Percentiles rank a stretch among this genome's conserved stretches.
These are phyloP conservation scores for Ivindomyrus marchei DNA, from an alignment of 2,113 vertebrate genomes.

Conservation along the genomic window DNA sequence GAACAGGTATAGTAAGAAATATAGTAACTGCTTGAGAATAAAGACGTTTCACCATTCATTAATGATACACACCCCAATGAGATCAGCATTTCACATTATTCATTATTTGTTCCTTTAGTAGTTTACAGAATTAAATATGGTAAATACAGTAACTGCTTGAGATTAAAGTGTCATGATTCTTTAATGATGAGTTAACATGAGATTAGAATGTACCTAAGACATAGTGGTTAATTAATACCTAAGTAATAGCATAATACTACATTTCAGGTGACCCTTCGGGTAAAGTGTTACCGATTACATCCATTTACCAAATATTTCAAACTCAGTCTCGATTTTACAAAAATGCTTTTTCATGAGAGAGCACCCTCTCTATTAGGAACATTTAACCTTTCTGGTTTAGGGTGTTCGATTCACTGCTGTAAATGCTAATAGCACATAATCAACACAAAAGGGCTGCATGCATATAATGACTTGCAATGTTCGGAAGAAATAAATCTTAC, in stretches of 20 bases:
- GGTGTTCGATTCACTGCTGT: neutral
- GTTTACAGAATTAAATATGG: no score
- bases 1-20: no score
- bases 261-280: neutral
- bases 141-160: no score
- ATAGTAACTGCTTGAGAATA: no score
- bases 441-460: neutral
- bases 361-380: neutral
- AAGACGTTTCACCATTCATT: no score
- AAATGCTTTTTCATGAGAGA: neutral
- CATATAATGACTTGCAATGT: no score
- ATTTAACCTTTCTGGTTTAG: neutral
- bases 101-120: no score
- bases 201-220: neutral
- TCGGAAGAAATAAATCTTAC: no score
- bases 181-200: neutral
- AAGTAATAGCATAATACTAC: neutral
- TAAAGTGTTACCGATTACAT: neutral
- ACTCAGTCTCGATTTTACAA: neutral
- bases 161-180: no score
- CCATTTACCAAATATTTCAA: neutral
- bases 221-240: neutral
- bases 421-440: neutral
- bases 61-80: no score
- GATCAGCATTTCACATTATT: no score